Evolutionary conservation across 2,113 vertebrate genomes (phyloP).

Genomic region (Ptilonorhynchus violaceus): DNA sequence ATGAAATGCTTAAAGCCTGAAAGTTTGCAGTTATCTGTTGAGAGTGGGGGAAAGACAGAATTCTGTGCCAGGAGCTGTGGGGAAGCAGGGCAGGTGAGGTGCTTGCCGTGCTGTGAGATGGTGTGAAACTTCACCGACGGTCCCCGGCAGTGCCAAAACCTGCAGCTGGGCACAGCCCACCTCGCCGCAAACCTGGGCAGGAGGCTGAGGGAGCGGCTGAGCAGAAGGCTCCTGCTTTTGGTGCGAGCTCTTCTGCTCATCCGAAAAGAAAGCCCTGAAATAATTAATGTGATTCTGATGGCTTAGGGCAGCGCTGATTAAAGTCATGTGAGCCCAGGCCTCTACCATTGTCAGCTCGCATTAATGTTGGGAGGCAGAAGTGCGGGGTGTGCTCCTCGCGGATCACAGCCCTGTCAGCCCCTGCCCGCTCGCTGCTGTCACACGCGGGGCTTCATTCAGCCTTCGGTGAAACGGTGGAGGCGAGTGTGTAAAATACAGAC

Average conservation of each 20-base stretch:
- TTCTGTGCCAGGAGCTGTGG: neutral
- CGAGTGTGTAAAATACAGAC: neutral
- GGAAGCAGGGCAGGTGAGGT: neutral
- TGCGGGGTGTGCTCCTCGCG: neutral
- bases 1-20: neutral
- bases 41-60: neutral
- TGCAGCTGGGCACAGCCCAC: neutral
- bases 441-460: conserved; percentile 31
- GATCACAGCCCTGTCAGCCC: conserved; percentile 31
- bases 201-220: neutral
- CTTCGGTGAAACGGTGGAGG: conserved; percentile 49
- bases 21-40: conserved; percentile 23
- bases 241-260: neutral
- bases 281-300: conserved; percentile 66
- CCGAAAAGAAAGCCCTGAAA: conserved; percentile 58
- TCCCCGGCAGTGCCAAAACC: neutral
- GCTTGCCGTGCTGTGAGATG: neutral
- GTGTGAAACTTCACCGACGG: conserved; percentile 62
- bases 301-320: conserved; percentile 51
- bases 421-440: neutral
- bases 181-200: neutral
- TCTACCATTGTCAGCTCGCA: conserved; percentile 72
- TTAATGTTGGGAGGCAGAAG: conserved; percentile 60
- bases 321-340: conserved; percentile 69
- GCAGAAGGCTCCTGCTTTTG: neutral